Evolutionary conservation across 2,113 vertebrate species (phyloP).

Genomic region (Parus major): DNA sequence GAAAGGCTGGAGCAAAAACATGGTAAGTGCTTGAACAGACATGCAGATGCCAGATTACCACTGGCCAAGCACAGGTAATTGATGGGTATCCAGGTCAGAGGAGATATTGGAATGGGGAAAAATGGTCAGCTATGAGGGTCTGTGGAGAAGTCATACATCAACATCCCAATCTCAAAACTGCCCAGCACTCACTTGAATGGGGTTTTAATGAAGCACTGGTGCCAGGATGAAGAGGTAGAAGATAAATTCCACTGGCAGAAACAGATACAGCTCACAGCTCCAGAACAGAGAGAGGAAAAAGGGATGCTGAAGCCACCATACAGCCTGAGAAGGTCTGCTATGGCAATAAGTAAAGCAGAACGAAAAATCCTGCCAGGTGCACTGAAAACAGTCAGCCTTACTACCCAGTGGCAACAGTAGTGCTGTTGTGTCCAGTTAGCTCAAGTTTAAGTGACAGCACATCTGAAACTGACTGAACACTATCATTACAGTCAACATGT

Average conservation of each 20-base stretch:
- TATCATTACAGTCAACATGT: neutral
- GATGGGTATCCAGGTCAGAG: neutral
- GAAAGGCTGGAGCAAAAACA: neutral
- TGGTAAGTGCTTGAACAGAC: neutral
- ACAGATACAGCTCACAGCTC: neutral
- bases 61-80: neutral
- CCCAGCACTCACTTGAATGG: neutral
- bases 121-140: neutral
- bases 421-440: neutral
- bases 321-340: neutral
- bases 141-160: neutral
- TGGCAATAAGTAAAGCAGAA: neutral
- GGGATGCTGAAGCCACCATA: accelerated
- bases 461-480: neutral
- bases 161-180: neutral
- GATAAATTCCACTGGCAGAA: neutral
- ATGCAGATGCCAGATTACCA: neutral
- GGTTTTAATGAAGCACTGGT: neutral
- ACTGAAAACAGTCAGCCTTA: neutral
- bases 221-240: neutral
- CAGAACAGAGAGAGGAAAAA: neutral
- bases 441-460: neutral
- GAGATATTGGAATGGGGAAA: neutral
- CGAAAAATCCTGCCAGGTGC: neutral
- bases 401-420: neutral